phyloP scores from a whole-genome alignment of 2,888 invertebrate genomes.

The Argyra leucocephala region DNA sequence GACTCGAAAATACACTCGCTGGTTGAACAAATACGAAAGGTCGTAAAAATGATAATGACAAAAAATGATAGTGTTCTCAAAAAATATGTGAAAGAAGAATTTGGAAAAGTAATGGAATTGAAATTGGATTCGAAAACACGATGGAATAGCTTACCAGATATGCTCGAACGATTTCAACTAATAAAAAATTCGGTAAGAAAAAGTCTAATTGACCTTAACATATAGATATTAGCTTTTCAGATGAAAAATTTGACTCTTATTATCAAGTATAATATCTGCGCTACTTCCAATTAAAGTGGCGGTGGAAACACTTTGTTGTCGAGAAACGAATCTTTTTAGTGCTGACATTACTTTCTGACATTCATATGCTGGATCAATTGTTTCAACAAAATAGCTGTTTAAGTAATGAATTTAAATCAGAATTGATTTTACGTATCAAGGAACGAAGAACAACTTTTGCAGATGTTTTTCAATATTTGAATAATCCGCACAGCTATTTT shows the following conservation, averaged over 20 bases:
- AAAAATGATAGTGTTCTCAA: constrained; percentile 19
- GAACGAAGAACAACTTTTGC: background rate
- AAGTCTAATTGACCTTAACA: too few relatives aligned
- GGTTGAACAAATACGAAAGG: constrained; percentile 11
- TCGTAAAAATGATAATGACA: constrained; percentile 10
- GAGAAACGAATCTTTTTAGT: constrained; percentile 9
- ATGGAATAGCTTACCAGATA: constrained; percentile 20
- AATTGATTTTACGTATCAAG: background rate
- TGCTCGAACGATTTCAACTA: constrained; percentile 22
- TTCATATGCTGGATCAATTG: constrained; percentile 11
- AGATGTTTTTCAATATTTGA: background rate
- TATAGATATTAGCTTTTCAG: too few relatives aligned
- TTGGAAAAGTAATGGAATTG: constrained; percentile 18
- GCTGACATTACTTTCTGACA: constrained; percentile 7
- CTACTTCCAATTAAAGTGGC: constrained; percentile 9
- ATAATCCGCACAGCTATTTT: background rate
- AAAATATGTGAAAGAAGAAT: constrained; percentile 18
- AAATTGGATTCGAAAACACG: constrained; percentile 21
- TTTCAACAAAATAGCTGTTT: background rate
- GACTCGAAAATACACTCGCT: constrained; percentile 2
- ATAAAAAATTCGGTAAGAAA: too few relatives aligned
- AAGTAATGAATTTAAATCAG: background rate
- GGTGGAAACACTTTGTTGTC: constrained; percentile 10
- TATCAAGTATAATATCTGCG: constrained; percentile 1
- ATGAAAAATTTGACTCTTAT: constrained; percentile 2